Evolutionary conservation across 2,797 vertebrate species (phyloP).

Genomic region (Pyrocephalus nanus): DNA sequence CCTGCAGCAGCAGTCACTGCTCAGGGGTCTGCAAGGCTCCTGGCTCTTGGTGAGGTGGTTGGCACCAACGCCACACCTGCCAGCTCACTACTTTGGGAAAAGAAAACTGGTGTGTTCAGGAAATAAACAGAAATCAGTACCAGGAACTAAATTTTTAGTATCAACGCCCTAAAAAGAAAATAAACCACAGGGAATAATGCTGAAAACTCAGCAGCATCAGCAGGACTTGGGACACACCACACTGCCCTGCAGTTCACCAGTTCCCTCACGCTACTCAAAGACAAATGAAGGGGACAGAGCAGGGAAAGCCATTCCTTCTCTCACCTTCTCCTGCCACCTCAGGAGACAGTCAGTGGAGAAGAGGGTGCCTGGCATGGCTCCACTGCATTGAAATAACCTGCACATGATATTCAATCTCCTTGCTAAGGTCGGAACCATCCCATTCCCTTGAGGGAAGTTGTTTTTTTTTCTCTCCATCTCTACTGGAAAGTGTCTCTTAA

Average conservation of each 20-base stretch:
- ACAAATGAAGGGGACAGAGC: not conserved
- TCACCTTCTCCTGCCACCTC: not conserved
- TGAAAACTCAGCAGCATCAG: not conserved
- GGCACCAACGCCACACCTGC: not conserved
- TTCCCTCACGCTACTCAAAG: not conserved
- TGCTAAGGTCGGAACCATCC: not conserved
- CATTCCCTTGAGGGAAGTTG: not conserved
- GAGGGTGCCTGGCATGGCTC: not conserved
- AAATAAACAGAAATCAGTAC: not conserved
- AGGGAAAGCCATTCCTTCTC: not conserved
- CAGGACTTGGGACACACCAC: not conserved
- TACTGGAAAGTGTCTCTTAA: not conserved
- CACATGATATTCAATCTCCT: accelerated
- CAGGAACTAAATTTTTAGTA: not conserved
- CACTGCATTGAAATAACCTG: not conserved
- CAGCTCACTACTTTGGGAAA: not conserved
- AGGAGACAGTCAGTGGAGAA: not conserved
- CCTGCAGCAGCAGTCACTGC: not conserved
- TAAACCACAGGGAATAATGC: not conserved
- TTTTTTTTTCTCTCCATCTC: not conserved
- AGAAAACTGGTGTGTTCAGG: not conserved
- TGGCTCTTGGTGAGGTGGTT: not conserved
- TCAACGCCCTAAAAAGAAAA: not conserved
- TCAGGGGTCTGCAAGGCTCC: not conserved
- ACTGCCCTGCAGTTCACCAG: accelerated